A percentile compares a stretch with the other conserved stretches of the same genome.
Evolutionary conservation across 2,113 vertebrate genomes (phyloP).

Genomic region (Dipodomys ordii): DNA sequence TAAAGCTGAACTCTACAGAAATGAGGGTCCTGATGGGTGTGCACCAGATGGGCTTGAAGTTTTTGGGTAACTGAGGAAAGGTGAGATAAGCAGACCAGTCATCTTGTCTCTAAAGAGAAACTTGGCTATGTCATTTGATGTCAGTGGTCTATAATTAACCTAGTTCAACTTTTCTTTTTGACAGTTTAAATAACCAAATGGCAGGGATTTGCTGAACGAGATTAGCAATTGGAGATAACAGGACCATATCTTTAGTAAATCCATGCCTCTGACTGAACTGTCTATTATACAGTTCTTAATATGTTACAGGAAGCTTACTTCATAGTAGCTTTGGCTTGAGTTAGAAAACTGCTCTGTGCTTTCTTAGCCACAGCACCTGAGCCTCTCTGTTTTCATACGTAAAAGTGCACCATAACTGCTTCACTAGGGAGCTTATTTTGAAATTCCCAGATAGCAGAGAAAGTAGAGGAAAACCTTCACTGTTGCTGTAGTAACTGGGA

Average conservation of each 20-base stretch:
- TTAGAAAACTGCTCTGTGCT: constrained; percentile 72
- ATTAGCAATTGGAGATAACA: constrained; percentile 40
- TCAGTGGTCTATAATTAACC: neutral
- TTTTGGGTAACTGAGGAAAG: neutral
- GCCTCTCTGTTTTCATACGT: constrained; percentile 77
- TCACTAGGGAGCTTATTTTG: constrained; percentile 82
- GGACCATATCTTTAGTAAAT: constrained; percentile 67
- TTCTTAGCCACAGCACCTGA: constrained; percentile 78
- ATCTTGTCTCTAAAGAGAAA: constrained; percentile 50
- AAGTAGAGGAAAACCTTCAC: constrained; percentile 75
- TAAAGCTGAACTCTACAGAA: neutral
- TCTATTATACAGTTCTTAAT: constrained; percentile 71
- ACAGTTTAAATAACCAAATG: constrained; percentile 43
- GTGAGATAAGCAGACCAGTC: neutral
- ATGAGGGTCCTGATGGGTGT: neutral
- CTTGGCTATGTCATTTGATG: constrained; percentile 33
- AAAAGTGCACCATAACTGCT: constrained; percentile 75
- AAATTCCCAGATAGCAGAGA: constrained; percentile 81
- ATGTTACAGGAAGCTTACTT: constrained; percentile 74
- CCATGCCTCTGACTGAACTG: constrained; percentile 57
- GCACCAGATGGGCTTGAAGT: neutral
- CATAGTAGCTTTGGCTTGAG: constrained; percentile 77
- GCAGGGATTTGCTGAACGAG: constrained; percentile 41
- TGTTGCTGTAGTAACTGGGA: constrained; percentile 70
- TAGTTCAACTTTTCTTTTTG: constrained; percentile 38